Evolutionary conservation across 2,113 vertebrate species (phyloP).

Genomic region (Reinhardtius hippoglossoides): DNA sequence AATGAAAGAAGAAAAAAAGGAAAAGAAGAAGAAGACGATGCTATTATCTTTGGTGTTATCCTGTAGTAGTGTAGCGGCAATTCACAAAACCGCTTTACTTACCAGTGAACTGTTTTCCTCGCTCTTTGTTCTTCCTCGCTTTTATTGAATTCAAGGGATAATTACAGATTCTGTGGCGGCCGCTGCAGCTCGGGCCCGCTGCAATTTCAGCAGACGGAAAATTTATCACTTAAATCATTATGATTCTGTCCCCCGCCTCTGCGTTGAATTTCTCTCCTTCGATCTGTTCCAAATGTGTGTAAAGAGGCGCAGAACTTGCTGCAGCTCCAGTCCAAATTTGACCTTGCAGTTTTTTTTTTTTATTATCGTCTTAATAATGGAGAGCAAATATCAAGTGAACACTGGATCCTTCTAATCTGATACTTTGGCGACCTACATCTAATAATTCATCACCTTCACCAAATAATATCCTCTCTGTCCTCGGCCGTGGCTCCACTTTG

Average conservation of each 20-base stretch:
- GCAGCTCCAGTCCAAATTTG: constrained; percentile 43
- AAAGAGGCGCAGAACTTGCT: constrained; percentile 29
- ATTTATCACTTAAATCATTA: constrained; percentile 69
- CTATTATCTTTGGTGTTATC: constrained; percentile 75
- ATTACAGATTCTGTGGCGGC: constrained; percentile 63
- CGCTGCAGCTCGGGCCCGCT: constrained; percentile 37
- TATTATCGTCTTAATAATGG: constrained; percentile 44
- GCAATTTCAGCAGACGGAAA: constrained; percentile 49
- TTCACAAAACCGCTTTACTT: constrained; percentile 70
- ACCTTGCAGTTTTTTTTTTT: constrained; percentile 44
- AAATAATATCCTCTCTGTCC: constrained; percentile 53
- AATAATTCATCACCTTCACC: constrained; percentile 54
- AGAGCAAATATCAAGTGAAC: constrained; percentile 56
- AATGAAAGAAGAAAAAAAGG: constrained; percentile 8
- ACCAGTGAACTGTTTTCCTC: constrained; percentile 64
- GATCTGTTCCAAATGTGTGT: constrained; percentile 41
- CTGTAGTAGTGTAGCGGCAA: constrained; percentile 58
- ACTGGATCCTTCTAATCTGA: constrained; percentile 48
- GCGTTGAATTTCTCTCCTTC: constrained; percentile 41
- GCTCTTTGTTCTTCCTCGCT: constrained; percentile 67
- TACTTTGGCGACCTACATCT: constrained; percentile 51
- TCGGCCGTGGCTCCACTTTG: constrained; percentile 9
- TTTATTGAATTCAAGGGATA: constrained; percentile 70
- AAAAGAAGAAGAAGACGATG: constrained; percentile 48
- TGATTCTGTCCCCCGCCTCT: constrained; percentile 37